A percentile compares a stretch with the other conserved stretches of the same genome.
phyloP scores from a whole-genome alignment of 1,140 invertebrate species.

The Zaprionus africanus region DNA sequence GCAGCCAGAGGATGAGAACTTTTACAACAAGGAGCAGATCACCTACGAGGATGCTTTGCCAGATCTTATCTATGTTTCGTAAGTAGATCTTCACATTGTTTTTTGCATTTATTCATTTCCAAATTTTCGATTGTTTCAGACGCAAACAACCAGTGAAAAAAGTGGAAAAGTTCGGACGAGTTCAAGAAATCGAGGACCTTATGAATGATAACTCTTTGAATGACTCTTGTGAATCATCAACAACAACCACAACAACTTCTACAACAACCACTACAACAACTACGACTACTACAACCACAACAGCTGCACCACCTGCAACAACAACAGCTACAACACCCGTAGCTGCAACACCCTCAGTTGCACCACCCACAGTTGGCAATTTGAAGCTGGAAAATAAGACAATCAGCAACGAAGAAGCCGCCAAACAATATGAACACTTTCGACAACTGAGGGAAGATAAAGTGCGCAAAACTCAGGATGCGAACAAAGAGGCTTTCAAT shows the following conservation, averaged over 20 bases:
- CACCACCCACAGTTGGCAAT: neutral
- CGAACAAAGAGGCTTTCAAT: conserved; percentile 19
- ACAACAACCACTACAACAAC: neutral
- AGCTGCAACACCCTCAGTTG: neutral
- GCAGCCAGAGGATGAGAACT: conserved; percentile 68
- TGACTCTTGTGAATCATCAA: no score
- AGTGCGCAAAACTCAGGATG: conserved; percentile 51
- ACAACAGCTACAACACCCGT: neutral
- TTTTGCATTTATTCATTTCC: neutral
- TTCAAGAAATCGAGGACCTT: conserved; percentile 35
- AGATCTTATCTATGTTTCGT: conserved; percentile 74
- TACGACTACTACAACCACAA: neutral
- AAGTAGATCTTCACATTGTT: conserved; percentile 6
- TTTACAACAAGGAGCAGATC: conserved; percentile 64
- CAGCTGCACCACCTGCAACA: neutral
- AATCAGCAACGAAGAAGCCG: neutral
- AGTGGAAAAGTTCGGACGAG: conserved; percentile 41
- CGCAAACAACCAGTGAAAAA: conserved; percentile 15
- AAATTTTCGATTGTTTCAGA: neutral
- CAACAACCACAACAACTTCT: neutral
- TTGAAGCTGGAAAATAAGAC: neutral
- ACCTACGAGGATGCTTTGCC: conserved; percentile 66
- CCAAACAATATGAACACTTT: conserved; percentile 39
- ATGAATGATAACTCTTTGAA: neutral
- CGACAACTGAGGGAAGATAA: conserved; percentile 31